Percentiles rank a stretch among this genome's conserved stretches.
Conservation (phyloP, 2,797 vertebrate genomes). For the Pipistrellus pygmaeus region DNA sequence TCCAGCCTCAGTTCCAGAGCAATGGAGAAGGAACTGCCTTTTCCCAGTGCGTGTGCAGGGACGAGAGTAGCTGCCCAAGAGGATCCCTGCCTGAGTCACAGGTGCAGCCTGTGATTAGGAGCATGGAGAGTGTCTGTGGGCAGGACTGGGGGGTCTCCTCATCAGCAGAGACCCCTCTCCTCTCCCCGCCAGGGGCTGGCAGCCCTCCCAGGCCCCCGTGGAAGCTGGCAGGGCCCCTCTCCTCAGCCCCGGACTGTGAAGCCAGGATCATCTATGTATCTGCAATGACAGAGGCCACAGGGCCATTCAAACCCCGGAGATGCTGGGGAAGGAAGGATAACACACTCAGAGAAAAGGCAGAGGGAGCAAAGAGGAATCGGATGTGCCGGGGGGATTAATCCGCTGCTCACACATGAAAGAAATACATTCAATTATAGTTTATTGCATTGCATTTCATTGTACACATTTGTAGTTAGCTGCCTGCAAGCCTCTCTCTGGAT, state of each 20-base stretch:
- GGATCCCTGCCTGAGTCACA: neutral
- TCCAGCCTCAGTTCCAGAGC: neutral
- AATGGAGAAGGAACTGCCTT: neutral
- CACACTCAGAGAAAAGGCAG: constrained; percentile 45
- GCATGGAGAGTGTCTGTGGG: no score
- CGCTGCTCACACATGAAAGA: constrained; percentile 68
- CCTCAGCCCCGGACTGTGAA: neutral
- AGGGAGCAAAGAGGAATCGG: constrained; percentile 29
- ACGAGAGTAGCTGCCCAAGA: neutral
- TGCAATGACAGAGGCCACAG: neutral
- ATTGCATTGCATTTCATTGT: constrained; percentile 73
- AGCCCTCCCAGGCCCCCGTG: neutral
- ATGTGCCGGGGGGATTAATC: constrained; percentile 66
- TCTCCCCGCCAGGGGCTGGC: accelerated
- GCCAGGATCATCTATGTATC: neutral
- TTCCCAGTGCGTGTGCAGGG: neutral
- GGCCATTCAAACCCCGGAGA: constrained; percentile 40
- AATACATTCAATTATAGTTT: constrained; percentile 81
- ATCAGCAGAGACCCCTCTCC: neutral
- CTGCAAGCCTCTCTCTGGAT: constrained; percentile 63
- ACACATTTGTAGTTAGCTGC: constrained; percentile 34
- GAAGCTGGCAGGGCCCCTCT: neutral
- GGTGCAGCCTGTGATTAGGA: neutral
- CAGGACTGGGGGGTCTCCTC: no score
- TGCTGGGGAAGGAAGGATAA: neutral